Evolutionary conservation across 1,140 invertebrate genomes (phyloP).

Genomic region (Thaumatotibia leucotreta): DNA sequence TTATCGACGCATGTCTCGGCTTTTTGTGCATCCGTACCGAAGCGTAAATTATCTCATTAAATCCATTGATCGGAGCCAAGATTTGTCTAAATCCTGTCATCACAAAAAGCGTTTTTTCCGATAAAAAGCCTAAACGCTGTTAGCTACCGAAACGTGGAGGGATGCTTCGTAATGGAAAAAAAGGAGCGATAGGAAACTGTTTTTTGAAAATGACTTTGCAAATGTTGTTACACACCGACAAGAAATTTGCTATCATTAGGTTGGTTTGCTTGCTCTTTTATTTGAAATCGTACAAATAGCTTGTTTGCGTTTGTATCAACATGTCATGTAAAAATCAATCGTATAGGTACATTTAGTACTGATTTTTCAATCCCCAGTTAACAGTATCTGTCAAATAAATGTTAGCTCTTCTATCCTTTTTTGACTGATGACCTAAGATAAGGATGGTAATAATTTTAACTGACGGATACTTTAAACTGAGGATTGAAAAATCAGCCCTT

Average conservation of each 20-base stretch:
- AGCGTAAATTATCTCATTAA: slow-evolving; percentile 49
- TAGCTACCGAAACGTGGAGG: not conserved
- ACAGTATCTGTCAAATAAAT: no score
- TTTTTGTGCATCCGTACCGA: slow-evolving; percentile 41
- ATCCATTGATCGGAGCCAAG: slow-evolving; percentile 30
- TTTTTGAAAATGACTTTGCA: not conserved
- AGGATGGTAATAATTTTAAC: no score
- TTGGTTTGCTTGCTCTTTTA: no score
- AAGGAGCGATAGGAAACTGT: not conserved
- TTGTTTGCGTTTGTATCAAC: no score
- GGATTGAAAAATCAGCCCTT: no score
- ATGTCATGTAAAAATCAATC: no score
- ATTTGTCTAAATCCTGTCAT: slow-evolving; percentile 8
- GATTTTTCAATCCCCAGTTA: no score
- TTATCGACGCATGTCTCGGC: slow-evolving; percentile 55
- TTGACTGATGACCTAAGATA: no score
- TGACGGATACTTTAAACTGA: no score
- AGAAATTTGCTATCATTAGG: not conserved
- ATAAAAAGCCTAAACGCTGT: slow-evolving; percentile 7
- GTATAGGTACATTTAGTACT: no score
- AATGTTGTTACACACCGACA: not conserved
- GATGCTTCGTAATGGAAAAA: not conserved
- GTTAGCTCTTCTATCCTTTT: no score
- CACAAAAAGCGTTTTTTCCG: slow-evolving; percentile 1
- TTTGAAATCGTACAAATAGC: no score